Base-by-base conservation (phyloP, 2,888 invertebrate species). In the Tillus elongatus region DNA sequence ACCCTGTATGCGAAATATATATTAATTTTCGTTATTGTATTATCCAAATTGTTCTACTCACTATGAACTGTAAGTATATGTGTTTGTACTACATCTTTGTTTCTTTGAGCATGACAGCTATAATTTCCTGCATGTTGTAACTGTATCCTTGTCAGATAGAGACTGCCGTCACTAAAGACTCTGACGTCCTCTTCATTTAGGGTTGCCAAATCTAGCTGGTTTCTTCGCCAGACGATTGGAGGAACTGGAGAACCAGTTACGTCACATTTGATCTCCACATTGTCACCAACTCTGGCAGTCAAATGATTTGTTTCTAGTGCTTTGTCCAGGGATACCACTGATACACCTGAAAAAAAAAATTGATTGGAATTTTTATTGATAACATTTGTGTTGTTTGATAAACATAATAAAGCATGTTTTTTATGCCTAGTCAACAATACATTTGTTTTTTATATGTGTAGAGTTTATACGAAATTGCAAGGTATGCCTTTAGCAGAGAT, bases 181-280 rank as follows among this genome's bases (percentile, higher is more conserved):
- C 81, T 69, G 35, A 76, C 70, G 54, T 75, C 74, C 48, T 77
- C 73, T 42, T 75, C 74, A 50, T 72, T 71, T 13, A 78, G 60
- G 9, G 72, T 66, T 38, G 76, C 70, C 39, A 82, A 64, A 58
- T 80, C 78, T 19, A 76, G 70, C 15, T 73, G 73, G 59, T 81
- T 75, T 41, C 82, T 69, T 42, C 75, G 69, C 84, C 84, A 84
- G 30, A 82, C 73, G 35, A 83, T 74, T 10, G 79, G 77, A 2
- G 79, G 77, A 4, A 77, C 73, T 9, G 81, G 80, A 12, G 76
- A 76, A 10, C 79, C 80, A 13, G 75, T 76, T 33, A 83, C 79
- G 61, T 82, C 82, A 60, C 84, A 84, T 58, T 80, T 81, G 50
- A 84, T 77, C 62, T 83, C 82, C 35, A 84, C 77, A 58, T 82